Percentiles rank a stretch among this genome's conserved stretches.
phyloP scores from a whole-genome alignment of 64 coral and sea anemone species.

The Astreopora myriophthalma region DNA sequence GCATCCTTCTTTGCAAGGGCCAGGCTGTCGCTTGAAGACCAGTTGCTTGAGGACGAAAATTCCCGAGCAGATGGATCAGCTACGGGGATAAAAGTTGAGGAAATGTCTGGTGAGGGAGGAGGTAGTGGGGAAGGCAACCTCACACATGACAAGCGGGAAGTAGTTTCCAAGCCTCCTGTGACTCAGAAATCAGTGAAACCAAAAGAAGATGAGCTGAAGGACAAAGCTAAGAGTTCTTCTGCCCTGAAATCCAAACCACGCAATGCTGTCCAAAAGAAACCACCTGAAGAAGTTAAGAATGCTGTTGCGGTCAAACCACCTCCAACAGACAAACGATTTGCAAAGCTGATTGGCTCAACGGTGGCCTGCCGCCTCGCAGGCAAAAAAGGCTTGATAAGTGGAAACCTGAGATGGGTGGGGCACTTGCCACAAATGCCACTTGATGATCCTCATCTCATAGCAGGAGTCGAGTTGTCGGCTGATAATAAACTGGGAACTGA shows the following conservation, averaged over 20 bases:
- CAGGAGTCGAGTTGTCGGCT: conserved; percentile 79
- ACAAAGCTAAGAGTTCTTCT: background rate
- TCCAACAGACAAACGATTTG: conserved; percentile 67
- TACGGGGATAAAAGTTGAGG: background rate
- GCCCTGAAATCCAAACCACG: background rate
- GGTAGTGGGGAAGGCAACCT: conserved; percentile 13
- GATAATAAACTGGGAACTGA: conserved; percentile 93
- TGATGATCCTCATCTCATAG: conserved; percentile 78
- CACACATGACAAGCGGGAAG: background rate
- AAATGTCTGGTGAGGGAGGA: conserved; percentile 6
- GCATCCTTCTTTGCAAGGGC: background rate
- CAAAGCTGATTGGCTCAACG: conserved; percentile 63
- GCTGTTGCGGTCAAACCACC: background rate
- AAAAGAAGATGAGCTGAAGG: background rate
- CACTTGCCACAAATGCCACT: conserved; percentile 78
- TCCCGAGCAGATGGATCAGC: background rate
- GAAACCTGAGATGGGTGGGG: conserved; percentile 85
- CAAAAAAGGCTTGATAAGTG: conserved; percentile 48
- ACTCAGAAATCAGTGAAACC: background rate
- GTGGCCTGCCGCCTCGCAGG: conserved; percentile 77
- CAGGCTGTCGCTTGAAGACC: conserved; percentile 11
- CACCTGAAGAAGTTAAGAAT: background rate
- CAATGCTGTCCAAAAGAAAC: background rate
- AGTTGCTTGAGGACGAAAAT: conserved; percentile 6
- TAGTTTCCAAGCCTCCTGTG: background rate